Base-by-base conservation (phyloP, 2,888 invertebrate species). In the Diarsia mendica region DNA sequence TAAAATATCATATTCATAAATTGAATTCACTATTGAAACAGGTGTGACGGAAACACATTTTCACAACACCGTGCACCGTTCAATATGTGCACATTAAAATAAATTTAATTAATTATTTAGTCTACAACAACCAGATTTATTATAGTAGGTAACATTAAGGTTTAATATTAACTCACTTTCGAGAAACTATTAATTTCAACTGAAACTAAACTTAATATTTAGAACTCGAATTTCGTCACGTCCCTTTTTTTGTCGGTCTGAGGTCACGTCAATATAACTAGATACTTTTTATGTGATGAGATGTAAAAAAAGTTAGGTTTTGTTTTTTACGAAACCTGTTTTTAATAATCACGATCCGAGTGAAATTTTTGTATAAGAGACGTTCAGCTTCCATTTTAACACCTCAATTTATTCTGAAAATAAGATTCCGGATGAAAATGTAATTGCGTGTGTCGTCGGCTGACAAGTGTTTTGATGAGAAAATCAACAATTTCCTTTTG, bases 401-500 rank as follows among this genome's bases (percentile, higher is more conserved):
- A 84, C 81, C 85, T 84, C 84, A 87, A 91, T 91, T 92, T 92
- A 90, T 88, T 90, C 90, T 83, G 28, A 83, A 92, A 91, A 93
- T 91, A 90, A 90, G 89, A 92, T 92, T 90, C 89, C 85, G 82
- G 91, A 91, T 91, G 91, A 91, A 92, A 94, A 92, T 89, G 92
- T 93, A 94, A 94, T 94, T 93, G 92, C 91, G 90, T 90, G 88
- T 90, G 91, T 91, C 92, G 89, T 89, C 89, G 88, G 89, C 90
- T 91, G 92, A 91, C 92, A 92, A 92, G 90, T 91, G 91, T 91
- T 93, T 91, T 91, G 91, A 92, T 92, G 91, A 85, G 78, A 87
- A 85, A 80, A 81, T 75, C 70, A 80, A 88, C 79, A 84, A 86
- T 85, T 84, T 86, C 64, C 64, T 80, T 81, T 80, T 51, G 61